These are phyloP conservation scores for Crioceris asparagi DNA, from an alignment of 2,888 invertebrate genomes.

Conservation along the genomic window DNA sequence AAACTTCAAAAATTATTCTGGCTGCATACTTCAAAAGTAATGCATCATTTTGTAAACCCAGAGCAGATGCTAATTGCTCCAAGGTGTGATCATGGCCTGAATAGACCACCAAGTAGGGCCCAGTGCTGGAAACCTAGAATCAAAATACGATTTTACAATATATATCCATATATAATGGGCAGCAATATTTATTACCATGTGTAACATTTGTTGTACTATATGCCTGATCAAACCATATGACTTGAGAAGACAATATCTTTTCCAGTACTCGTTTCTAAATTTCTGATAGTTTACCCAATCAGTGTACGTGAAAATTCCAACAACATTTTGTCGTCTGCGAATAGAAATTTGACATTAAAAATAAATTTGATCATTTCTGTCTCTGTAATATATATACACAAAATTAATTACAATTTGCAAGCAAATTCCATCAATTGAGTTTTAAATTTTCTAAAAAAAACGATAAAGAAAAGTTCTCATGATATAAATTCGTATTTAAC, in stretches of 20 bases:
- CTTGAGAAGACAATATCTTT: slow-evolving; percentile 55
- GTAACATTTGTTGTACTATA: slow-evolving; percentile 69
- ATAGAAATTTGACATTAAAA: slow-evolving; percentile 36
- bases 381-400: too few relatives aligned
- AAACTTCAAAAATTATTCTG: slow-evolving; percentile 79
- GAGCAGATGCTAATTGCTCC: slow-evolving; percentile 68
- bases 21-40: slow-evolving; percentile 72
- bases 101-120: slow-evolving; percentile 35
- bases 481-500: too few relatives aligned
- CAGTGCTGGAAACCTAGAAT: slow-evolving; percentile 30
- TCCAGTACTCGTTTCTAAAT: slow-evolving; percentile 46
- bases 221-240: slow-evolving; percentile 78
- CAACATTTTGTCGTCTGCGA: slow-evolving; percentile 50
- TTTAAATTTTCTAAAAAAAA: too few relatives aligned
- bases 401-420: too few relatives aligned
- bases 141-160: neutral
- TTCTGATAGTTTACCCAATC: slow-evolving; percentile 68
- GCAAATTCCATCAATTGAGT: too few relatives aligned
- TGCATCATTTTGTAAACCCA: slow-evolving; percentile 57
- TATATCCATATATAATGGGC: neutral
- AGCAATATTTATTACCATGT: slow-evolving; percentile 46
- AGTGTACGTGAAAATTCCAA: slow-evolving; percentile 68
- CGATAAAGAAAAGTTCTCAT: too few relatives aligned
- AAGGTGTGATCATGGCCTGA: slow-evolving; percentile 90
- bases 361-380: too few relatives aligned